Percentiles rank a stretch among this genome's conserved stretches.
Conservation (phyloP, 2,113 vertebrate species). For the Synchiropus splendidus region DNA sequence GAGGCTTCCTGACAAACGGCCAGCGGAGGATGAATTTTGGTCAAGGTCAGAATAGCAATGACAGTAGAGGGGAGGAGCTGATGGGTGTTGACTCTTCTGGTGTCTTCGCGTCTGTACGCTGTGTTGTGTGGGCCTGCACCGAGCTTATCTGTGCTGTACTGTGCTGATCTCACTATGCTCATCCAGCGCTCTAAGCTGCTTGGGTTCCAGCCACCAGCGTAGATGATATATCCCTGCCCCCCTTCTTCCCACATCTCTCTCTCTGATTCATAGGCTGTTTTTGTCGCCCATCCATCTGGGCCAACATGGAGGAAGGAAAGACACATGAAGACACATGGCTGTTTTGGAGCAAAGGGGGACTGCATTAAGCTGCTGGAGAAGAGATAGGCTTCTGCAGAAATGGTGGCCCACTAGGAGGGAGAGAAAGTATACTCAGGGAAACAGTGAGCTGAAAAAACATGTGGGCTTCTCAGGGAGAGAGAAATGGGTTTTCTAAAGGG, state of each 20-base stretch:
- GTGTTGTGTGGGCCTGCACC: slow-evolving; percentile 40
- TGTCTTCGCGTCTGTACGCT: slow-evolving; percentile 21
- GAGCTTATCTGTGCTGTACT: slow-evolving; percentile 56
- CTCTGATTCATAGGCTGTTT: slow-evolving; percentile 64
- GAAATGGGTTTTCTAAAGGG: slow-evolving; percentile 38
- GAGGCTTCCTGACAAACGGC: slow-evolving; percentile 30
- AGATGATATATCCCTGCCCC: slow-evolving; percentile 57
- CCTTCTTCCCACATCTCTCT: slow-evolving; percentile 54
- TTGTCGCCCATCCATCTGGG: slow-evolving; percentile 55
- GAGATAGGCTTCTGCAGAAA: slow-evolving; percentile 41
- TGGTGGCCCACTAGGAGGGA: slow-evolving; percentile 13
- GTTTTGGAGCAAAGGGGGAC: slow-evolving; percentile 33
- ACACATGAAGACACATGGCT: slow-evolving; percentile 52
- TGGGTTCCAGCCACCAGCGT: slow-evolving; percentile 57
- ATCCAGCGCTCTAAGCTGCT: slow-evolving; percentile 56
- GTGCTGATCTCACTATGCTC: slow-evolving; percentile 55
- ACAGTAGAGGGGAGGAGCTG: slow-evolving; percentile 8
- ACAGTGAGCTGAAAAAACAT: slow-evolving; percentile 8
- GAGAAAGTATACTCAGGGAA: slow-evolving; percentile 11
- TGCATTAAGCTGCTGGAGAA: slow-evolving; percentile 41
- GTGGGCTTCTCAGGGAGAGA: slow-evolving; percentile 25
- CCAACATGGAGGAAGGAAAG: slow-evolving; percentile 42
- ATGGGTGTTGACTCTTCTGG: slow-evolving; percentile 11
- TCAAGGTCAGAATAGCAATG: slow-evolving; percentile 29
- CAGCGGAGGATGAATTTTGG: slow-evolving; percentile 20